Base-by-base conservation (phyloP, 2,888 invertebrate species). In the Noctua pronuba region DNA sequence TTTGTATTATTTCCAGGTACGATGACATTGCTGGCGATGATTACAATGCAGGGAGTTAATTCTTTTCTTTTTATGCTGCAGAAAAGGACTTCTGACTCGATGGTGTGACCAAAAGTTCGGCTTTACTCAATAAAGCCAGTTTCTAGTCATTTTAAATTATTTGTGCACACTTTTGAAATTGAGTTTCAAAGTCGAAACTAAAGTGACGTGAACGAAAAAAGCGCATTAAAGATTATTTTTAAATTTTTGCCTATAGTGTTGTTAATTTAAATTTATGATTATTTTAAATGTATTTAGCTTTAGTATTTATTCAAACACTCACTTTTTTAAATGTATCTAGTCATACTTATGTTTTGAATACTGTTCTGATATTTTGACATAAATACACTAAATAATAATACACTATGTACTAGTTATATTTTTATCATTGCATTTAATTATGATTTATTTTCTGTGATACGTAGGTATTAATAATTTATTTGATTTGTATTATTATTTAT, bases 111-210 rank as follows among this genome's bases (percentile, higher is more conserved):
- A 46, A 8, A 38, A 16, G 35, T 21, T 62, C 7, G 24, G 10
- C 2, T 21, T 28, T 28, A 46, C 0, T 7, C 13, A 64, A 5
- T 11, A 10, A 52, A n/a, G 21, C 16, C 41, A 28, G 31, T 31
- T 44, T 41, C 64, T 65, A 66, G 78, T 78, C 75, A 76, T 38
- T 78, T 44, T 44, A 35, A 52, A 65, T 38, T 41, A 13, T 41
- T 65, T 8, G 8, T 18, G n/a, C 16, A n/a, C 38, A 24, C 35
- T 64, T n/a, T 65, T 16, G 38, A 13, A 65, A 41, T 41, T 41
- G 5, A 10, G 31, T 60, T 60, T 10, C 21, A n/a, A 35, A 41
- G 16, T 65, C 3, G 1, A 41, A n/a, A n/a, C n/a, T n/a, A n/a
- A 64, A 64, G 7, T n/a, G n/a, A 65, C 16, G n/a, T n/a, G 31